Evolutionary conservation across 2,113 vertebrate genomes (phyloP).

Genomic region (Oncorhynchus tshawytscha): DNA sequence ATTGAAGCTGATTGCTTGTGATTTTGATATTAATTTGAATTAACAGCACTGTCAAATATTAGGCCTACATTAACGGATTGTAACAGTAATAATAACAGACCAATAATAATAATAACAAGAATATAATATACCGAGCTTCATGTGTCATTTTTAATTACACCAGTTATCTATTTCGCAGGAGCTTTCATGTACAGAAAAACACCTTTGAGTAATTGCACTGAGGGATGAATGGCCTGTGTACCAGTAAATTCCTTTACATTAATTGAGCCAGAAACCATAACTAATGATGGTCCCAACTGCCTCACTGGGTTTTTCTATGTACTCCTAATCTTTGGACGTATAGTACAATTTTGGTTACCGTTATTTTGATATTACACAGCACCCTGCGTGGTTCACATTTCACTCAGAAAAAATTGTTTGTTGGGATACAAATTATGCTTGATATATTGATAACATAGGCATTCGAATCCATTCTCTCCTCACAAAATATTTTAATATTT

Average conservation of each 20-base stretch:
- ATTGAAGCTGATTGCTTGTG: background rate
- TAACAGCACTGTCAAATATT: background rate
- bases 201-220: background rate
- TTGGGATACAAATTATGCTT: background rate
- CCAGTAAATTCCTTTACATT: conserved; percentile 3
- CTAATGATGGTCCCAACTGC: background rate
- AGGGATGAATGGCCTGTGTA: too few relatives aligned
- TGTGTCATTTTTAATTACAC: background rate
- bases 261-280: conserved; percentile 9
- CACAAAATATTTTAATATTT: background rate
- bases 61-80: too few relatives aligned
- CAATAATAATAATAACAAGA: background rate
- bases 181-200: background rate
- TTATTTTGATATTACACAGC: background rate
- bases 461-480: background rate
- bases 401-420: background rate
- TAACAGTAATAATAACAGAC: background rate
- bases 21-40: background rate
- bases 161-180: background rate
- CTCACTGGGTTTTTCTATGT: background rate
- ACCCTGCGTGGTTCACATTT: background rate
- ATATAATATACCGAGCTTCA: background rate
- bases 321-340: background rate
- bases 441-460: background rate
- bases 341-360: background rate